Percentiles rank a stretch among this genome's conserved stretches.
Conservation (phyloP, 2,888 invertebrate genomes). For the Rhingia campestris region DNA sequence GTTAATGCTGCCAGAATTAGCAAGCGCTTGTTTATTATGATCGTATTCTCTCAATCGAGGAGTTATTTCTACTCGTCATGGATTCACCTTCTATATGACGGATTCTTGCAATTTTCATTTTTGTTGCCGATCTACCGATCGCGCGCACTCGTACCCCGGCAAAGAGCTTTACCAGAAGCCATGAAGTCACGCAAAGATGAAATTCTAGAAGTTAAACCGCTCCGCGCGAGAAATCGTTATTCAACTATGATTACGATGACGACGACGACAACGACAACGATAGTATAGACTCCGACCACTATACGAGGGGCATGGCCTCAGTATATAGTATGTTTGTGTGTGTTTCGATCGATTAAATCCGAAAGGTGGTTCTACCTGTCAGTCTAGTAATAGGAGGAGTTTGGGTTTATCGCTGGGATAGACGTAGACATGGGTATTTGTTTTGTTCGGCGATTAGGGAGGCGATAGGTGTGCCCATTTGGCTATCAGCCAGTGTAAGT, state of each 20-base stretch:
- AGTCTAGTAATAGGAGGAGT: conserved; percentile 74
- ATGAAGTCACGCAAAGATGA: conserved; percentile 74
- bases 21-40: conserved; percentile 25
- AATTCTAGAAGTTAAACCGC: conserved; percentile 70
- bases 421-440: conserved; percentile 72
- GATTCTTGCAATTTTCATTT: conserved; percentile 67
- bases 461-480: conserved; percentile 73
- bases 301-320: conserved; percentile 64
- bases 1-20: neutral
- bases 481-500: conserved; percentile 72
- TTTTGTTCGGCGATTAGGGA: conserved; percentile 73
- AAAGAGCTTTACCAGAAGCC: conserved; percentile 66
- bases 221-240: conserved; percentile 50
- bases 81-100: conserved; percentile 69
- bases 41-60: conserved; percentile 51
- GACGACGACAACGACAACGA: conserved; percentile 19
- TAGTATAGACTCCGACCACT: conserved; percentile 33
- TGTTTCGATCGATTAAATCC: conserved; percentile 70
- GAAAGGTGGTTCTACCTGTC: conserved; percentile 74
- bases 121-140: conserved; percentile 60
- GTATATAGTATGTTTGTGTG: conserved; percentile 31
- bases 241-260: conserved; percentile 36
- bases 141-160: conserved; percentile 58
- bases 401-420: conserved; percentile 70
- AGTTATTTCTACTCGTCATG: conserved; percentile 56